phyloP scores from a whole-genome alignment of 2,888 invertebrate genomes.

The Dolichomitus sp. region DNA sequence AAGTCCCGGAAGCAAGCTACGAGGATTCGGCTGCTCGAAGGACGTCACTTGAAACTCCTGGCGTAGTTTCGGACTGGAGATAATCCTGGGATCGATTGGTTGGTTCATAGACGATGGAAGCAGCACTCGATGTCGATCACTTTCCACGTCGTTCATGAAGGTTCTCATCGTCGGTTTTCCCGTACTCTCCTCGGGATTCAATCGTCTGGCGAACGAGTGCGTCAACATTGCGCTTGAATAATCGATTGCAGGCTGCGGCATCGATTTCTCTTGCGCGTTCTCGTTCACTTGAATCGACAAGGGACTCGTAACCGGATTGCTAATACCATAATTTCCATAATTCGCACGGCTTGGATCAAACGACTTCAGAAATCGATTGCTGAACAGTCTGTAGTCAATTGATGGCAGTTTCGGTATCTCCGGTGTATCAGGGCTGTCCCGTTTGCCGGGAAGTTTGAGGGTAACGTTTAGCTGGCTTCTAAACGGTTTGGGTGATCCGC shows the following conservation, averaged over 20 bases:
- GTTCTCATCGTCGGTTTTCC: conserved; percentile 21
- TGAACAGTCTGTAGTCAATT: conserved; percentile 78
- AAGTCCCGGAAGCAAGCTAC: conserved; percentile 77
- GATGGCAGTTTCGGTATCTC: conserved; percentile 79
- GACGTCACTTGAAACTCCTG: conserved; percentile 83
- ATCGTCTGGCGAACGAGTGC: conserved; percentile 60
- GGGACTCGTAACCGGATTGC: conserved; percentile 73
- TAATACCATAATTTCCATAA: conserved; percentile 69
- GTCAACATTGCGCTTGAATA: conserved; percentile 61
- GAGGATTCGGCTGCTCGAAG: conserved; percentile 83
- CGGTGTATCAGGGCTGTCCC: conserved; percentile 73
- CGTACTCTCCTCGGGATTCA: conserved; percentile 55
- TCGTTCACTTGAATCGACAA: conserved; percentile 77
- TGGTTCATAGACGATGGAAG: conserved; percentile 70
- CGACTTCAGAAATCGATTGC: conserved; percentile 80
- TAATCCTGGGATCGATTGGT: conserved; percentile 42
- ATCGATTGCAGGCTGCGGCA: conserved; percentile 57
- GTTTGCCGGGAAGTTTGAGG: conserved; percentile 70
- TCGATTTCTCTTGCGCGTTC: conserved; percentile 58
- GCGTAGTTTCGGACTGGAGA: conserved; percentile 43
- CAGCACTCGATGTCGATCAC: conserved; percentile 69
- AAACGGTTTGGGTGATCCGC: conserved; percentile 77
- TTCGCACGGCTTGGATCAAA: conserved; percentile 69
- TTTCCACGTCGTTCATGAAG: conserved; percentile 50
- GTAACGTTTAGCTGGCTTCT: conserved; percentile 84